Evolutionary conservation across 2,888 invertebrate genomes (phyloP).

Genomic region (Synanthedon formicaeformis): DNA sequence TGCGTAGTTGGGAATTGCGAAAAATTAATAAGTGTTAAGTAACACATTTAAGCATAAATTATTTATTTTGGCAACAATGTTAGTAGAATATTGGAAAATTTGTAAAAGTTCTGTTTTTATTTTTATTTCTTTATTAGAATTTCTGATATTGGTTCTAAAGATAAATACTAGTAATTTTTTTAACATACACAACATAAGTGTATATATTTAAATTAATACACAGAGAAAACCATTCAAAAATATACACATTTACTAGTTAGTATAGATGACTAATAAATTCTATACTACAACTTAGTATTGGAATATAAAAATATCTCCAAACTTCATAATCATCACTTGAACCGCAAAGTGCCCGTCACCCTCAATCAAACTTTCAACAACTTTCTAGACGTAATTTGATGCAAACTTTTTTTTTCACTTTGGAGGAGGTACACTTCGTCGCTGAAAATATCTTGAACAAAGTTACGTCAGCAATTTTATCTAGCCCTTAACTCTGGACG

Average conservation of each 20-base stretch:
- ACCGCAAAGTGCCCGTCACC: neutral
- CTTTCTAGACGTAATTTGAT: neutral
- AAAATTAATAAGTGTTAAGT: too few species aligned
- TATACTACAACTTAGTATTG: too few species aligned
- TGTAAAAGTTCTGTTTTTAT: too few species aligned
- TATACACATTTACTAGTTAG: neutral
- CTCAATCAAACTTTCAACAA: neutral
- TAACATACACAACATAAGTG: too few species aligned
- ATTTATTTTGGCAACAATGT: too few species aligned
- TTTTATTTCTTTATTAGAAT: too few species aligned
- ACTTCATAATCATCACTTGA: neutral
- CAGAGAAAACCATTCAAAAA: neutral
- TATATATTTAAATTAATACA: neutral
- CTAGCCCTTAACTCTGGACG: neutral
- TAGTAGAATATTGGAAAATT: too few species aligned
- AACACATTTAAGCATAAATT: too few species aligned
- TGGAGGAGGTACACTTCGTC: neutral
- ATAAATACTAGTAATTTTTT: too few species aligned
- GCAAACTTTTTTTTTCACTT: neutral
- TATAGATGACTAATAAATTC: too few species aligned
- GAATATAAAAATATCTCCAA: neutral
- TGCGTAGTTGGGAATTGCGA: too few species aligned
- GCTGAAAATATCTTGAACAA: neutral
- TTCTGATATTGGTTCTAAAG: too few species aligned
- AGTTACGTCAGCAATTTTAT: neutral